phyloP scores from a whole-genome alignment of 2,888 invertebrate species.

The Anticlea derivata region DNA sequence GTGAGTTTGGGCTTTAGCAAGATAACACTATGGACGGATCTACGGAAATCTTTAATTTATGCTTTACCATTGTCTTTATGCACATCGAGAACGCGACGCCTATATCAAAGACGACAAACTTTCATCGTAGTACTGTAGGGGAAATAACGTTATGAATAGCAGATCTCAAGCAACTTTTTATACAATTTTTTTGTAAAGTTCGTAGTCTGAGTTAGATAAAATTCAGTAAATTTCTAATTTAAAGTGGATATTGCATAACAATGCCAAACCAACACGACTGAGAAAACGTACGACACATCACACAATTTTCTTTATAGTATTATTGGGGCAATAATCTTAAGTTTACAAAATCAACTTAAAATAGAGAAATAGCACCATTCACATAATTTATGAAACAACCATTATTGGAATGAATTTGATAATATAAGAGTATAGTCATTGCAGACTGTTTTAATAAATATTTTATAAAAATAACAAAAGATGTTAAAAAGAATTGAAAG shows the following conservation, averaged over 20 bases:
- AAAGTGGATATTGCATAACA: background rate
- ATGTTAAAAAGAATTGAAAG: conserved; percentile 1
- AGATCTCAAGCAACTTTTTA: too few relatives aligned
- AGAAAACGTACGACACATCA: background rate
- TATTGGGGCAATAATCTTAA: conserved; percentile 24
- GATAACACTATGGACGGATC: too few relatives aligned
- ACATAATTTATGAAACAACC: conserved; percentile 23
- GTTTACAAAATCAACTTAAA: conserved; percentile 21
- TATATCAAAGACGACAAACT: too few relatives aligned
- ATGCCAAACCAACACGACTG: background rate
- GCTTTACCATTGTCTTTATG: too few relatives aligned
- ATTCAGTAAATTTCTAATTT: too few relatives aligned
- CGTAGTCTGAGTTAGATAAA: too few relatives aligned
- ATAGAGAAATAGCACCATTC: conserved; percentile 36
- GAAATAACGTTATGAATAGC: too few relatives aligned
- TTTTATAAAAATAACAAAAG: background rate
- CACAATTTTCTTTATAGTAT: background rate
- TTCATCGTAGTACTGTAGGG: too few relatives aligned
- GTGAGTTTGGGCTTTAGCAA: too few relatives aligned
- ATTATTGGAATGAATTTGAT: conserved; percentile 16
- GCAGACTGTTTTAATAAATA: conserved; percentile 1
- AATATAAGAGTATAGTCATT: background rate
- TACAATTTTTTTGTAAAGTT: too few relatives aligned
- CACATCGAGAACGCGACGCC: too few relatives aligned
- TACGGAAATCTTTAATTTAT: too few relatives aligned